Base-by-base conservation (phyloP, 92 coral and sea anemone genomes). In the Zoanthus solanderi region DNA sequence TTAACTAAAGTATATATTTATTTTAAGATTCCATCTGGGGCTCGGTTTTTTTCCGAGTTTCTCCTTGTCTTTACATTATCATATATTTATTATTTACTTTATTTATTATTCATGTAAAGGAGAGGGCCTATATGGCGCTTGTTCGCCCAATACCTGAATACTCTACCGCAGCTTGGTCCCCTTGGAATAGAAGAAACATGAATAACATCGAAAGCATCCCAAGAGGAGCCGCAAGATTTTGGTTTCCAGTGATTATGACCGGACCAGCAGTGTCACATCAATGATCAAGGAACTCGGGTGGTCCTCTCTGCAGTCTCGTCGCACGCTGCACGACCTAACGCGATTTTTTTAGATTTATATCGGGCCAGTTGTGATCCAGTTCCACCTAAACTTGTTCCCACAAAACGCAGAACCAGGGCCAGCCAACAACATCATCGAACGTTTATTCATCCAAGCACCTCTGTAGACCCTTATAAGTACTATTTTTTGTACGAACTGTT, bases 111-210 rank as follows among this genome's bases (percentile, higher is more conserved):
- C 23, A 23, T 23, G 23, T 65, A 65, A 66, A 66, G 31, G 31
- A 66, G 18, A 66, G 72, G 8, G 31, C 31, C 72, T 66, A 66
- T 66, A 18, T n/a, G 72, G 72, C 15, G 5, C 67, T 60, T n/a
- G 67, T 60, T 60, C 67, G 67, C 67, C 67, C 52, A 60, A 7
- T 60, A 60, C 15, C 67, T 60, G 67, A 60, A 60, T 60, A 60
- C 17, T 4, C 67, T 4, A 60, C 12, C 67, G 34, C 72, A 11
- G 72, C 72, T 66, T 66, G 32, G 72, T 66, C 30, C 32, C 31
- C 30, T n/a, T 7, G 18, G 6, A 66, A 31, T 66, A 66, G 18
- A 66, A 66, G 18, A 11, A 15, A 57, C 12, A 15, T 57, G 63
- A 57, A 15, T 0, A 57, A 11, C 63, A 57, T 57, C 14, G 63